phyloP scores from a whole-genome alignment of 2,888 invertebrate species.

The Himalopsyche japonica region DNA sequence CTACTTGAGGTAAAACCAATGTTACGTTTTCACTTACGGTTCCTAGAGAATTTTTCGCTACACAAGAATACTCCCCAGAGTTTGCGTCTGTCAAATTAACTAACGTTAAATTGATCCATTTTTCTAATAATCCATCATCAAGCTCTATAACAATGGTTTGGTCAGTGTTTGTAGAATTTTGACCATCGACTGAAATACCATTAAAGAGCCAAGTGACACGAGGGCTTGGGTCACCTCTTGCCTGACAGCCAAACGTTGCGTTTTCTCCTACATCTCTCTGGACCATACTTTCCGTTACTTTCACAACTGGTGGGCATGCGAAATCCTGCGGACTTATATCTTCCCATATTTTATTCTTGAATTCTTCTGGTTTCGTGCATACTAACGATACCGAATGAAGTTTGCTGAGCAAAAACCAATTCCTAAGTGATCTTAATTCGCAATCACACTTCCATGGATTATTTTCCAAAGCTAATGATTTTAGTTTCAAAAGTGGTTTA shows the following conservation, averaged over 20 bases:
- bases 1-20: constrained; percentile 68
- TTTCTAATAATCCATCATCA: constrained; percentile 53
- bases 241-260: constrained; percentile 79
- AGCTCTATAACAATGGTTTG: constrained; percentile 43
- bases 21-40: constrained; percentile 58
- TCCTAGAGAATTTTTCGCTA: constrained; percentile 57
- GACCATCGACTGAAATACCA: constrained; percentile 54
- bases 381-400: constrained; percentile 74
- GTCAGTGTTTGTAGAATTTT: constrained; percentile 29
- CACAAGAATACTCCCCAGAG: constrained; percentile 67
- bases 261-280: constrained; percentile 81
- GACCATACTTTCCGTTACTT: constrained; percentile 63
- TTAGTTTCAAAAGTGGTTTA: constrained; percentile 68
- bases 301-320: constrained; percentile 79
- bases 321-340: constrained; percentile 74
- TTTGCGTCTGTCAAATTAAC: constrained; percentile 51
- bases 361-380: constrained; percentile 73
- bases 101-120: constrained; percentile 65
- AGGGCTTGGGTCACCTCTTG: constrained; percentile 83
- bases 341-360: constrained; percentile 77
- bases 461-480: constrained; percentile 78
- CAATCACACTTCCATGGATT: constrained; percentile 94
- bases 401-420: constrained; percentile 80
- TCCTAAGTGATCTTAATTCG: constrained; percentile 77
- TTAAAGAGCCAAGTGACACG: constrained; percentile 83